Evolutionary conservation across 2,113 vertebrate genomes (phyloP).

Genomic region (Patagioenas fasciata): DNA sequence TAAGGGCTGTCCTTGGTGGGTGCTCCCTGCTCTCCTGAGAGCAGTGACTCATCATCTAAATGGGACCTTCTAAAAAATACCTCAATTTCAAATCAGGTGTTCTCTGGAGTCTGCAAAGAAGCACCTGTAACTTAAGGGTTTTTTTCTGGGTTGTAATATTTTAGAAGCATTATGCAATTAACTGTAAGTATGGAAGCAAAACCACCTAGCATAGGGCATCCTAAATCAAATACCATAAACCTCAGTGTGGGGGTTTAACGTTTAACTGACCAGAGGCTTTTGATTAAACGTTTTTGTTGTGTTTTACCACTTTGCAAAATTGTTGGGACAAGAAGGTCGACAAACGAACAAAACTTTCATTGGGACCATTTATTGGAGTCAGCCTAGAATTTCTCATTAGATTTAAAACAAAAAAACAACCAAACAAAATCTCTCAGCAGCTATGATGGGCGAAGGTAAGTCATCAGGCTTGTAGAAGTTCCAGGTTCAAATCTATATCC

Average conservation of each 20-base stretch:
- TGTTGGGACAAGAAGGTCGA: background rate
- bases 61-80: background rate
- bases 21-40: background rate
- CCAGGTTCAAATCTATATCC: background rate
- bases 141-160: background rate
- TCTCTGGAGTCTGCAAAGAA: background rate
- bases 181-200: background rate
- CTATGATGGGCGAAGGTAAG: background rate
- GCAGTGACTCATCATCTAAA: accelerated
- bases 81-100: background rate
- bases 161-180: background rate
- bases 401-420: background rate
- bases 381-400: background rate
- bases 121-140: accelerated
- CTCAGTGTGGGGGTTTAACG: background rate
- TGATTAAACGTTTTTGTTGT: background rate
- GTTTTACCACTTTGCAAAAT: background rate
- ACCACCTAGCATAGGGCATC: background rate
- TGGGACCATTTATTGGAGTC: background rate
- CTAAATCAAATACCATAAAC: background rate
- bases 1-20: background rate
- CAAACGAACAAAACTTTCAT: background rate
- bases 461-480: background rate
- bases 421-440: background rate
- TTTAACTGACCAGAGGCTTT: background rate